Conservation (phyloP, 2,113 vertebrate species). For the Uropsilus gracilis region DNA sequence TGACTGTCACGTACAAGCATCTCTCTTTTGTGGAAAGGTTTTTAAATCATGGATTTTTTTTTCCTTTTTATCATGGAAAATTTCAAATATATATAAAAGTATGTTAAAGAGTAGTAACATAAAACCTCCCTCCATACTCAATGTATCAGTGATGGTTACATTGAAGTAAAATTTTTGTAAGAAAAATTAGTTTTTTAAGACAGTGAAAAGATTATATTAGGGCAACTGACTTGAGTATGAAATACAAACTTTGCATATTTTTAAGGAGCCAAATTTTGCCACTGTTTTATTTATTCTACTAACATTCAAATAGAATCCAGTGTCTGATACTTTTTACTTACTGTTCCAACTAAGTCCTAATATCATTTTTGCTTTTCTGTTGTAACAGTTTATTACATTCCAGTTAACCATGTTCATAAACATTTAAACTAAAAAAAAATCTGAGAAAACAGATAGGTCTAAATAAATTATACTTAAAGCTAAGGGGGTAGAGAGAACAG, state of each 20-base stretch:
- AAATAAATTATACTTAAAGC: background rate
- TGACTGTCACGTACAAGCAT: background rate
- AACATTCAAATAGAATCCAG: background rate
- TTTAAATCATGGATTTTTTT: background rate
- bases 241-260: background rate
- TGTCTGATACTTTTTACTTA: background rate
- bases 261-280: background rate
- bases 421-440: background rate
- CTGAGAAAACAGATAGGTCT: background rate
- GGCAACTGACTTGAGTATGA: background rate
- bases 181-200: conserved; percentile 16
- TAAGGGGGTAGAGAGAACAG: background rate
- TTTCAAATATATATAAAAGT: background rate
- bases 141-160: background rate
- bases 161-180: background rate
- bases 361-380: background rate
- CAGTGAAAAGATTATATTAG: background rate
- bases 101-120: background rate
- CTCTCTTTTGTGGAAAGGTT: background rate
- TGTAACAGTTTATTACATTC: background rate
- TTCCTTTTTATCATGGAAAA: background rate
- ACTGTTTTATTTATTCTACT: background rate
- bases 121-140: background rate
- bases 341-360: background rate
- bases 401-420: background rate